Evolutionary conservation across 2,113 vertebrate genomes (phyloP).

Genomic region (Aptenodytes patagonicus): DNA sequence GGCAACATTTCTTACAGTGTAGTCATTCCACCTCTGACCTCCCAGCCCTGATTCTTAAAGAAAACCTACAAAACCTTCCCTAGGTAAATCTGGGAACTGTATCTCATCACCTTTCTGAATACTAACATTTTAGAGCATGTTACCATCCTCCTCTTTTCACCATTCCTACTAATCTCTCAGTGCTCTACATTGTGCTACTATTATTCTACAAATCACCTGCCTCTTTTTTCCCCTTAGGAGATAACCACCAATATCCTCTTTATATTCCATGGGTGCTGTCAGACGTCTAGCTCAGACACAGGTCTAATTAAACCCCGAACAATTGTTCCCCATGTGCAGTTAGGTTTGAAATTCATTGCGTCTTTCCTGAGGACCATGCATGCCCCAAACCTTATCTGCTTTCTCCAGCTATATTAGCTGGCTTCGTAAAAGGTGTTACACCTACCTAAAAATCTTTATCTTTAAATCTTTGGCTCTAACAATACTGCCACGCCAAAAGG

Average conservation of each 20-base stretch:
- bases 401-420: not conserved
- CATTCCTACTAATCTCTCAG: not conserved
- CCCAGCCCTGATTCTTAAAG: not conserved
- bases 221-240: not conserved
- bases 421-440: not conserved
- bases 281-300: not conserved
- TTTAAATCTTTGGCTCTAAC: not conserved
- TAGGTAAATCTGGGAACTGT: not conserved
- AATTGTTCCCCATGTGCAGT: not conserved
- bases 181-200: not conserved
- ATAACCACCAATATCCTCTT: not conserved
- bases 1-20: not conserved
- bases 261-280: not conserved
- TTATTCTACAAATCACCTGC: not conserved
- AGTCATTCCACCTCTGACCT: not conserved
- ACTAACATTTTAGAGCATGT: not conserved
- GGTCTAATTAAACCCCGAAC: slow-evolving; percentile 23
- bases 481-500: not conserved
- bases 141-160: not conserved
- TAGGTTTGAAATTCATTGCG: not conserved
- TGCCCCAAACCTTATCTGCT: not conserved
- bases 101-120: not conserved
- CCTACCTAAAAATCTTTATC: not conserved
- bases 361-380: not conserved
- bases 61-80: not conserved